Evolutionary conservation across 2,113 vertebrate species (phyloP), one percentile per base, ranked within the genome.

Genomic region (Notarius lentiginosus): DNA sequence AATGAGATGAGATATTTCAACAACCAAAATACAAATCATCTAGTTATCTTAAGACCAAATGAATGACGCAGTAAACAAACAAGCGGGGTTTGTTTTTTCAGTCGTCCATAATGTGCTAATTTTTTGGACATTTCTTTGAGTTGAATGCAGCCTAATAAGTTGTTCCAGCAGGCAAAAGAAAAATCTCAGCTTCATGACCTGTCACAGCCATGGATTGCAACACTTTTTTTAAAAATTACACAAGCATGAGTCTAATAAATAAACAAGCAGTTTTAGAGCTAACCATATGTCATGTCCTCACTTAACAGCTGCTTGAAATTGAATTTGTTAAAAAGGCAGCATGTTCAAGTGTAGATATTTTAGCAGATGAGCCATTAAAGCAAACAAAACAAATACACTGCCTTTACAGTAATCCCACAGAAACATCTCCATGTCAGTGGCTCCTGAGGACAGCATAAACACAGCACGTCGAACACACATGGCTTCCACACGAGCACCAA

Each of bases 391-490:
- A 77, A 63, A 58, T 60, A n/a, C 77, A 30, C 49, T 14, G 49
- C 49, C n/a, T 49, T 60, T 79, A 82, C 79, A 34, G 63, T 86
- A 83, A 83, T 41, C 82, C 55, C 65, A 76, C 30, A 84, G 61
- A 68, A 89, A 61, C 88, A 82, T 85, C 82, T 89, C 88, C 79
- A 53, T 79, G 82, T 77, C 61, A 88, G 86, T 89, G 91, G 93
- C 88, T 93, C 91, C 91, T 90, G 12, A 30, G 77, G 89, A 53
- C 75, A 49, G 63, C 87, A 89, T 91, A 94, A 94, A 94, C 91
- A 93, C 89, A 92, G 91, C 84, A 89, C 91, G 82, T 92, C 92
- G 91, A 92, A 90, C 92, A 93, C 88, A 84, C 85, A 86, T 30
- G 85, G 91, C 90, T 92, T 91, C 88, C 53, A 89, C 90, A 90